phyloP scores from a whole-genome alignment of 2,888 invertebrate genomes.

The Elegia similella region DNA sequence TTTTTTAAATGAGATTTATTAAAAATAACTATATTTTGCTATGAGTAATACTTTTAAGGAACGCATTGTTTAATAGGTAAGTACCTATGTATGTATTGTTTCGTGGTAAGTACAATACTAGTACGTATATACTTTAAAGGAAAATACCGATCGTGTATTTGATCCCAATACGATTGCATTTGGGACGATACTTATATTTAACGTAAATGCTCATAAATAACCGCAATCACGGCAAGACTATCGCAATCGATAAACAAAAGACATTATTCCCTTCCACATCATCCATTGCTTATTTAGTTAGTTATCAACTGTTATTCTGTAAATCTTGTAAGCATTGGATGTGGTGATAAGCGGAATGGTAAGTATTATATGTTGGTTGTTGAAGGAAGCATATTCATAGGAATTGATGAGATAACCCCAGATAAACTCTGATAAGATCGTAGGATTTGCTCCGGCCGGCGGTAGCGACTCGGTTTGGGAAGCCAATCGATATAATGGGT shows the following conservation, averaged over 20 bases:
- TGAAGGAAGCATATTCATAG: slow-evolving; percentile 34
- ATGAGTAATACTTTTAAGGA: too few relatives aligned
- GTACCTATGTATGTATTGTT: too few relatives aligned
- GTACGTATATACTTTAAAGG: too few relatives aligned
- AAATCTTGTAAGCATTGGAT: slow-evolving; percentile 31
- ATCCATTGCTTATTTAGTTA: slow-evolving; percentile 31
- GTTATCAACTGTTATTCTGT: not conserved
- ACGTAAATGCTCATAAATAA: slow-evolving; percentile 69
- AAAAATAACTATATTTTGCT: too few relatives aligned
- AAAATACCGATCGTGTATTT: not conserved
- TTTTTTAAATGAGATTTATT: too few relatives aligned
- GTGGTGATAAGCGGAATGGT: slow-evolving; percentile 8
- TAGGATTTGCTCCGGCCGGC: slow-evolving; percentile 64
- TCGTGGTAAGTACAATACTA: too few relatives aligned
- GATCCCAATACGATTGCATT: slow-evolving; percentile 21
- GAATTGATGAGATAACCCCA: slow-evolving; percentile 65
- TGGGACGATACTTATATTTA: slow-evolving; percentile 45
- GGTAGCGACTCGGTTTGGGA: slow-evolving; percentile 49
- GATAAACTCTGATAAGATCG: slow-evolving; percentile 72
- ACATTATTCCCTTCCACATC: slow-evolving; percentile 5
- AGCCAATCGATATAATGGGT: slow-evolving; percentile 40
- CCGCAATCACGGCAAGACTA: slow-evolving; percentile 59
- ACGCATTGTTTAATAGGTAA: too few relatives aligned
- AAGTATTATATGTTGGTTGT: slow-evolving; percentile 22
- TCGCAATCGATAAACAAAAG: slow-evolving; percentile 26